Base-by-base conservation (phyloP, 1,140 invertebrate genomes). In the Mylabris phalerata region DNA sequence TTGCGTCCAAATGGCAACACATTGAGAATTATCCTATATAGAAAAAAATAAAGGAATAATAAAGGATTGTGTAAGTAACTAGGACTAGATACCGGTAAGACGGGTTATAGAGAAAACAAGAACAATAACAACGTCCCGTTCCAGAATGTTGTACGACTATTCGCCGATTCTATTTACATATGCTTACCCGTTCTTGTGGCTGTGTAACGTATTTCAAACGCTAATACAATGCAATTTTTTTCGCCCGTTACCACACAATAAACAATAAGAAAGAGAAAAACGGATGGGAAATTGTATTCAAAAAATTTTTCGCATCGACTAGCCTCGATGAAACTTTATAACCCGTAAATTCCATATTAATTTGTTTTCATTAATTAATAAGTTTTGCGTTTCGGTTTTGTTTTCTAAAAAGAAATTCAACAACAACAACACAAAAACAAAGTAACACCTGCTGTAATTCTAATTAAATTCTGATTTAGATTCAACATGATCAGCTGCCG, bases 1-100 rank as follows among this genome's bases (percentile, higher is more conserved):
- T 61, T 49, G 42, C 61, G 62, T 64, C 62, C 62, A 64, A 63
- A 63, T 63, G 57, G 61, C 61, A 54, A 61, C 39, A 52, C 45
- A 59, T 57, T 58, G 50, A 48, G 44, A 54, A 57, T 32, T 32
- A 32, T 32, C 32, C 32, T 32, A 32, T 7, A 32, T 32, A 32
- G 32, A 32, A 32, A 32, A 32, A 32, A 32, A 32, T 5, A 32
- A 4, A 5, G 7, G 4, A 32, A 32, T 32, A 32, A 32, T 32
- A 32, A 32, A 32, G 32, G 4, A 32, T 4, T 32, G 7, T 19
- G 19, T 19, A 19, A 19, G 19, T 19, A 59, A 64, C 61, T 57
- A 61, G 19, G 13, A 42, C 4, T 25, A 50, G 51, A 45, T 60
- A 64, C 62, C 62, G 62, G 62, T 64, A 61, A 42, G 62, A 64